Evolutionary conservation across 1,140 invertebrate species (phyloP).

Genomic region (Drosophila sp.): DNA sequence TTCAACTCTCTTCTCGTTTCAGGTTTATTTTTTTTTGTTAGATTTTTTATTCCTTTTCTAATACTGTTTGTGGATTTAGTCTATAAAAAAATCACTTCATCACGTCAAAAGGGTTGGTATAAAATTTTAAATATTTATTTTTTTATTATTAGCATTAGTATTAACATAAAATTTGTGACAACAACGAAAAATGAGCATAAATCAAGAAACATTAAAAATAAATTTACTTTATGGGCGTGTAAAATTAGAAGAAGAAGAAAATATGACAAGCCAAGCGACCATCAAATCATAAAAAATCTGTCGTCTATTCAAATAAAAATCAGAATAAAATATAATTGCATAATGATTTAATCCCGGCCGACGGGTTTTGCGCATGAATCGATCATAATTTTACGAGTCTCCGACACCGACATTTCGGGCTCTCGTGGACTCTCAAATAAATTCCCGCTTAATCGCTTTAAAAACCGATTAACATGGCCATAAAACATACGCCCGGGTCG

Average conservation of each 20-base stretch:
- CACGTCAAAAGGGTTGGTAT: slow-evolving; percentile 65
- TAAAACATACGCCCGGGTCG: slow-evolving; percentile 50
- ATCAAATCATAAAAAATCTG: slow-evolving; percentile 52
- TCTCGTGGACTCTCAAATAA: slow-evolving; percentile 45
- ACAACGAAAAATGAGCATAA: slow-evolving; percentile 52
- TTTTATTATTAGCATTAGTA: slow-evolving; percentile 63
- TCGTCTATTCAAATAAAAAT: slow-evolving; percentile 51
- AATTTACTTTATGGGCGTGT: slow-evolving; percentile 52
- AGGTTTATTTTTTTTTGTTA: slow-evolving; percentile 44
- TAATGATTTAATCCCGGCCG: slow-evolving; percentile 74
- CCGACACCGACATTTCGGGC: slow-evolving; percentile 2
- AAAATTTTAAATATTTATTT: slow-evolving; percentile 53
- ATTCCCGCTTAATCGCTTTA: slow-evolving; percentile 70
- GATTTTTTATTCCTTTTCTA: slow-evolving; percentile 47
- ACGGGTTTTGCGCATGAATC: slow-evolving; percentile 65
- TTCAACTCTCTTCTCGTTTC: slow-evolving; percentile 56
- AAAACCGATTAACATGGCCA: slow-evolving; percentile 67
- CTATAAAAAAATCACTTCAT: slow-evolving; percentile 70
- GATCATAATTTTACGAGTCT: slow-evolving; percentile 62
- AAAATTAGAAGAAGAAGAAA: neutral
- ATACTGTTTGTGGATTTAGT: slow-evolving; percentile 65
- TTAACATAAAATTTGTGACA: slow-evolving; percentile 44
- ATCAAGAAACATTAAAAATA: slow-evolving; percentile 64
- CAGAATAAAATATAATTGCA: slow-evolving; percentile 68
- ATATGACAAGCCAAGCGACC: slow-evolving; percentile 11